phyloP scores from a whole-genome alignment of 1,140 invertebrate genomes.

The Choristoneura fumiferana region DNA sequence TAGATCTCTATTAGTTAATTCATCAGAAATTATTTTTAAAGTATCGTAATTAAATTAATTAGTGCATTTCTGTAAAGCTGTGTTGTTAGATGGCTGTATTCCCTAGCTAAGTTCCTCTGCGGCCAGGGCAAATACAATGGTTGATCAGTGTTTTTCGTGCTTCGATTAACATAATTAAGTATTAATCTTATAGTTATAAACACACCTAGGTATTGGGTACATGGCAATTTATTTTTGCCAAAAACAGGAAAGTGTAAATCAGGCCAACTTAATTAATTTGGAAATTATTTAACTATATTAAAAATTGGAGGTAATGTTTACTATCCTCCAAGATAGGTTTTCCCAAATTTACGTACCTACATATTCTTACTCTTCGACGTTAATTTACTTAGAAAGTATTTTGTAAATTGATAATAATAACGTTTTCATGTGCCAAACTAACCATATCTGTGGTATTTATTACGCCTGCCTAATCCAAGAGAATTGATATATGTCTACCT shows the following conservation, averaged over 20 bases:
- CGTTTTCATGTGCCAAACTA: conserved; percentile 30
- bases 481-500: too few relatives aligned
- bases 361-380: conserved; percentile 27
- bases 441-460: too few relatives aligned
- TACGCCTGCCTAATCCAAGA: too few relatives aligned
- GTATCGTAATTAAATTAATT: conserved; percentile 30
- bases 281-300: not conserved
- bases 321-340: too few relatives aligned
- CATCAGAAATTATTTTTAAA: conserved; percentile 49
- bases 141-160: conserved; percentile 11
- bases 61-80: conserved; percentile 46
- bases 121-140: conserved; percentile 1
- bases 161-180: conserved; percentile 14
- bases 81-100: conserved; percentile 39
- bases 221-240: too few relatives aligned
- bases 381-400: conserved; percentile 25
- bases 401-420: conserved; percentile 35
- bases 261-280: too few relatives aligned
- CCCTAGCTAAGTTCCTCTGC: conserved; percentile 1
- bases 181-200: conserved; percentile 10
- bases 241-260: too few relatives aligned
- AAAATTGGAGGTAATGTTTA: too few relatives aligned
- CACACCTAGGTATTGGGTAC: not conserved
- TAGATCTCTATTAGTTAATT: conserved; percentile 64
- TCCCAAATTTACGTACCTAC: conserved; percentile 10